phyloP scores from a whole-genome alignment of 1,140 invertebrate species.

The Drosophila pseudoobscura region DNA sequence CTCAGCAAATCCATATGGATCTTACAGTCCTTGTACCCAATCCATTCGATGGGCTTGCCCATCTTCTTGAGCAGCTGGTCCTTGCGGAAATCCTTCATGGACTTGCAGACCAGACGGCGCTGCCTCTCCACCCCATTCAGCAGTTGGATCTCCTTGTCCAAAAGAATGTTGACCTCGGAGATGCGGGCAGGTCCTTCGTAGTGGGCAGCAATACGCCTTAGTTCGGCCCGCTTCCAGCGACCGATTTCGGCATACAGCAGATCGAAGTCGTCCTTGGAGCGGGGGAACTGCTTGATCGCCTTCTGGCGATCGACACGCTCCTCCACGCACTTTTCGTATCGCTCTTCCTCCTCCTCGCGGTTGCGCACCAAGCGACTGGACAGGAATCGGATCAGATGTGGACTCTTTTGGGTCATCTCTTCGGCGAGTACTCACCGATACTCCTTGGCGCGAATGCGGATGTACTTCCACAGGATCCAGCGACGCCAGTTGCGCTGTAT shows the following conservation, averaged over 20 bases:
- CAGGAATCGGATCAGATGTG: background rate
- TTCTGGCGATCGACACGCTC: slow-evolving; percentile 79
- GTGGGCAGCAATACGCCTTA: slow-evolving; percentile 83
- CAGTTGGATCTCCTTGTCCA: slow-evolving; percentile 86
- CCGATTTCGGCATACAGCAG: slow-evolving; percentile 85
- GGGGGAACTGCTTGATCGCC: slow-evolving; percentile 84
- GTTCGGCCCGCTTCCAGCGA: slow-evolving; percentile 85
- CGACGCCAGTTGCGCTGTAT: slow-evolving; percentile 80
- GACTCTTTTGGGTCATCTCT: slow-evolving; percentile 28
- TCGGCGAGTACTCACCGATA: slow-evolving; percentile 68
- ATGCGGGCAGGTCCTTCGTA: slow-evolving; percentile 84
- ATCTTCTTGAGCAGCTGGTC: slow-evolving; percentile 84
- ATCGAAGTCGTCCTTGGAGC: slow-evolving; percentile 85
- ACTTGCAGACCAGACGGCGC: slow-evolving; percentile 55
- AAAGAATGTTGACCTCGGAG: slow-evolving; percentile 84
- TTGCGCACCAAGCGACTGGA: slow-evolving; percentile 62
- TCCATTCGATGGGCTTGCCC: slow-evolving; percentile 85
- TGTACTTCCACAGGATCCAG: slow-evolving; percentile 70
- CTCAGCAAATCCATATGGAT: slow-evolving; percentile 86
- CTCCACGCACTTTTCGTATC: slow-evolving; percentile 60
- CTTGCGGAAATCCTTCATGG: slow-evolving; percentile 83
- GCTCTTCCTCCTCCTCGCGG: slow-evolving; percentile 57
- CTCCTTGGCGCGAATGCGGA: slow-evolving; percentile 79
- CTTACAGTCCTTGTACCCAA: slow-evolving; percentile 83
- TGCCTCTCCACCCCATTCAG: slow-evolving; percentile 85